Conservation (phyloP, 2,888 invertebrate species). For the Andricus curvator region DNA sequence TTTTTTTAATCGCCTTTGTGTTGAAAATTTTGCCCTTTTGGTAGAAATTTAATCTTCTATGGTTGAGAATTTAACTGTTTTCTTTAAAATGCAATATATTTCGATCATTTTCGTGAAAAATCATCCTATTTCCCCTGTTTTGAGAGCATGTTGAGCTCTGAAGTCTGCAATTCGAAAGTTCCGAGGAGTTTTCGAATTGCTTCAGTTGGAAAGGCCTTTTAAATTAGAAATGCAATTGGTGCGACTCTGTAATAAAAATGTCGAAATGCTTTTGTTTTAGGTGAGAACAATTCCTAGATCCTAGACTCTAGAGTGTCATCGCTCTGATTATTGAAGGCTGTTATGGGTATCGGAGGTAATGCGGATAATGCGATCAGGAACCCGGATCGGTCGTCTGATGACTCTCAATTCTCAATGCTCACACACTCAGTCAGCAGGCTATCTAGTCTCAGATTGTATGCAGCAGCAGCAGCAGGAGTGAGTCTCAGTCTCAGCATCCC, state of each 20-base stretch:
- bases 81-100: no score
- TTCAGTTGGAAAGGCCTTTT: background rate
- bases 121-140: no score
- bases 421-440: background rate
- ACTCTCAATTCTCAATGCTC: constrained; percentile 4
- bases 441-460: no score
- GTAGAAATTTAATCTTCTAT: no score
- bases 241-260: background rate
- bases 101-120: no score
- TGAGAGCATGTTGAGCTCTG: no score
- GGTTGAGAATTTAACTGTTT: no score
- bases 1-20: no score
- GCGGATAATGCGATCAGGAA: constrained; percentile 19
- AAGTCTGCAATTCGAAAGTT: no score
- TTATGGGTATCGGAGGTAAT: constrained; percentile 18
- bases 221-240: background rate
- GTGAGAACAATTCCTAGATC: constrained; percentile 18
- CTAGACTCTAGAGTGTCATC: constrained; percentile 3
- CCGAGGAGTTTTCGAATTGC: background rate
- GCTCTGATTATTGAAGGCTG: constrained; percentile 24
- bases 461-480: no score
- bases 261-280: constrained; percentile 13
- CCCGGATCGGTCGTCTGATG: constrained; percentile 33
- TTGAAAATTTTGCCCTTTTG: no score
- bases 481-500: constrained; percentile 1